Evolutionary conservation across 2,797 vertebrate genomes (phyloP), one percentile per base, ranked within the genome.

Genomic region (Enteromius paludinosus): DNA sequence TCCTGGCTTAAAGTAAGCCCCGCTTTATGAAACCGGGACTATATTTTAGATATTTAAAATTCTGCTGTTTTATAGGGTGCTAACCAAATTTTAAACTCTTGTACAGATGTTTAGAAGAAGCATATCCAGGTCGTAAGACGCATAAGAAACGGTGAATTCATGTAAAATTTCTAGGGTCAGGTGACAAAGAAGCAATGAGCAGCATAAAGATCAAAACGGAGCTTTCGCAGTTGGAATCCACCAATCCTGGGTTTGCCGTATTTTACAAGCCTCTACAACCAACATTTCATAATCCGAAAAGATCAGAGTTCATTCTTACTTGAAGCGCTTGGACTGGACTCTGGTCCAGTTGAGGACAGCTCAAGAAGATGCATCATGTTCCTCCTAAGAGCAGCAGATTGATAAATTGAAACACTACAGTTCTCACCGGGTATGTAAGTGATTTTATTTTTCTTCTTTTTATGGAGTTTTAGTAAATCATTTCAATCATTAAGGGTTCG

Each of bases 241-340:
- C 30, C 43, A 38, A 35, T 56, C 64, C 14, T 28, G 62, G 33
- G 14, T 23, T 11, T 9, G 61, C 6, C n/a, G 14, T 79, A 25
- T 23, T 76, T 81, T 47, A 45, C 43, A 75, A 62, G 41, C 18
- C 11, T 64, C 17, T 62, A 25, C 61, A 59, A 61, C 11, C 15
- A 20, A 35, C 62, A 35, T 65, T 65, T 28, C 38, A 33, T n/a
- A n/a, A 6, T 69, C n/a, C 64, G 14, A 70, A 74, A 49, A 33
- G 64, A 54, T 35, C 64, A 71, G 35, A 64, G 79, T 77, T 85
- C 73, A 70, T 20, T 41, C 23, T 74, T 62, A 61, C 17, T 23
- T 20, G 20, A 64, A 64, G 41, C 23, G 14, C 8, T 56, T 56
- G 0, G 30, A 10, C 30, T 35, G 54, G 30, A 73, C 18, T 17